Evolutionary conservation across 2,888 invertebrate genomes (phyloP).

Genomic region (Drosophila paramelanica): DNA sequence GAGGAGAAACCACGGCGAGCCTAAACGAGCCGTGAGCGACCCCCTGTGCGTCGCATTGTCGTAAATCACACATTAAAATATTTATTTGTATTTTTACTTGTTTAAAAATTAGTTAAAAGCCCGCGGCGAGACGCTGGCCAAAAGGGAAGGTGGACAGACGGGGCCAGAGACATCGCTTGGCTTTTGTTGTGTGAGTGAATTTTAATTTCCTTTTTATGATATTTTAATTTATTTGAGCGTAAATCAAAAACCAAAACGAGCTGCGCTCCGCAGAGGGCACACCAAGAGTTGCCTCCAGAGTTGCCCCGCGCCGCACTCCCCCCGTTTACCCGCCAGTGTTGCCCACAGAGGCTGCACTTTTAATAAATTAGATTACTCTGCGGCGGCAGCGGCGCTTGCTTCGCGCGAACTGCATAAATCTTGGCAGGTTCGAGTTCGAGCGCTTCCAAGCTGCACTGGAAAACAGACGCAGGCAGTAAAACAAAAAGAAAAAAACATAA

Average conservation of each 20-base stretch:
- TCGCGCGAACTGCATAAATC: conserved; percentile 75
- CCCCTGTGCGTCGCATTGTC: conserved; percentile 77
- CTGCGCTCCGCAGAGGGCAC: conserved; percentile 39
- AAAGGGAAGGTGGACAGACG: neutral
- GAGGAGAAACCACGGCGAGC: conserved; percentile 4
- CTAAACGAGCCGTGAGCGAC: conserved; percentile 40
- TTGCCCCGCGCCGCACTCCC: neutral
- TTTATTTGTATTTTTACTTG: conserved; percentile 80
- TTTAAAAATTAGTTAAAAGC: conserved; percentile 80
- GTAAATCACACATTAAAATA: conserved; percentile 81
- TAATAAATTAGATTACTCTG: conserved; percentile 77
- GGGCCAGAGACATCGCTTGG: conserved; percentile 1
- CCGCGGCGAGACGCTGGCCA: conserved; percentile 46
- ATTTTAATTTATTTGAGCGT: conserved; percentile 84
- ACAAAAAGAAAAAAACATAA: conserved; percentile 12
- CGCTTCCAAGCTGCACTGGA: conserved; percentile 38
- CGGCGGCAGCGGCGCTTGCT: conserved; percentile 57
- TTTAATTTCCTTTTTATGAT: conserved; percentile 84
- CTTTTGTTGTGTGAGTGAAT: conserved; percentile 79
- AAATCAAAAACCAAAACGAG: conserved; percentile 82
- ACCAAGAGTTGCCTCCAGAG: neutral
- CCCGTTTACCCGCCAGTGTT: no score
- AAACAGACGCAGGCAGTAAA: conserved; percentile 50
- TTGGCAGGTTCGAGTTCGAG: conserved; percentile 25
- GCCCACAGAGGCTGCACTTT: conserved; percentile 70